phyloP scores from a whole-genome alignment of 2,888 invertebrate genomes.

The Acrobasis suavella region DNA sequence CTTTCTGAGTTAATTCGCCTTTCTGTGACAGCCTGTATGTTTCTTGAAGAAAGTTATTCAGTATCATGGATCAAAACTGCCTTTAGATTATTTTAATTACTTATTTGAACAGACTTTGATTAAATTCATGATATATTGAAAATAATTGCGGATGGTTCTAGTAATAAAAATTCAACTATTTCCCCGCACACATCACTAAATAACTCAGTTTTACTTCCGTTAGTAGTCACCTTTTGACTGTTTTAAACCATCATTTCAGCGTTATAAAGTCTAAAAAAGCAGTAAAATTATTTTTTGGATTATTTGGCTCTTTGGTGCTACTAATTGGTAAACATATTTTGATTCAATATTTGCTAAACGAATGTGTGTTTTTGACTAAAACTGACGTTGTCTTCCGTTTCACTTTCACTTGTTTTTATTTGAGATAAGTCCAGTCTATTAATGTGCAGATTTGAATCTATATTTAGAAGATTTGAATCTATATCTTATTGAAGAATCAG shows the following conservation, averaged over 20 bases:
- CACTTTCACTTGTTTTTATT: background rate
- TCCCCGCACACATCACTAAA: background rate
- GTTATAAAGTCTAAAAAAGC: background rate
- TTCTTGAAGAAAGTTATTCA: no score
- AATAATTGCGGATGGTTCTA: background rate
- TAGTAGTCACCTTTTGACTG: background rate
- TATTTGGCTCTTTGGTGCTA: background rate
- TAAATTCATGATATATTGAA: background rate
- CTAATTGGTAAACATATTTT: background rate
- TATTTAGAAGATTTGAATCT: no score
- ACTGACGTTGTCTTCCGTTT: slow-evolving; percentile 6
- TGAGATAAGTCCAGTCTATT: background rate
- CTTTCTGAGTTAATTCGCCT: no score
- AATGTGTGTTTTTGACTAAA: background rate
- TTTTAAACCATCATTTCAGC: background rate
- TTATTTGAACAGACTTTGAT: background rate
- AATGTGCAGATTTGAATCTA: no score
- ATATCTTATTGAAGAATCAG: no score
- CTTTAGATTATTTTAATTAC: background rate
- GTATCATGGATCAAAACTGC: background rate
- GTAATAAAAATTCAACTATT: background rate
- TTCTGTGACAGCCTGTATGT: no score
- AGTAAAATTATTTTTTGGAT: background rate
- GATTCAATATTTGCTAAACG: slow-evolving; percentile 11
- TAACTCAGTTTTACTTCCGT: background rate